Conservation (phyloP, 2,888 invertebrate species). For the Acanthococcus lagerstroemiae region DNA sequence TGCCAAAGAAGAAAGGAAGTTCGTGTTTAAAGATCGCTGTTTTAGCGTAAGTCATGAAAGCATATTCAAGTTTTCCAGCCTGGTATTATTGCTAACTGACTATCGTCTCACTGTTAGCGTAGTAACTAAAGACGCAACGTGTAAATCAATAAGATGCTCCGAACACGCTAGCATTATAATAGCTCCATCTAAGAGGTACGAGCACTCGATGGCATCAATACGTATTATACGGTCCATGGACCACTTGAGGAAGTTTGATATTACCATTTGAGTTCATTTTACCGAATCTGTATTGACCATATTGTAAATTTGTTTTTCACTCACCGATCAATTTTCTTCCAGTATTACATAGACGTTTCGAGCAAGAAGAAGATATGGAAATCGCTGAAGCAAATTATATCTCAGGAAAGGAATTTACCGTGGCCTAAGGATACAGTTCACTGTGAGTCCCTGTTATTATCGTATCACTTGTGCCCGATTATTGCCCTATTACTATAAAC, state of each 20-base stretch:
- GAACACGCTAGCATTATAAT: too few species aligned
- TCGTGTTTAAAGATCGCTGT: conserved; percentile 42
- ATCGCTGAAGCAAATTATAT: conserved; percentile 76
- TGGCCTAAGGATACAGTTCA: conserved; percentile 68
- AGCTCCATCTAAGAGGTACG: too few species aligned
- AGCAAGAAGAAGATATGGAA: conserved; percentile 77
- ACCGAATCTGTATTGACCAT: neutral
- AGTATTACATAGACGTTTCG: conserved; percentile 44
- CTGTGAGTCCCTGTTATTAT: conserved; percentile 48
- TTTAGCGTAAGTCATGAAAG: conserved; percentile 44
- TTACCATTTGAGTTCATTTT: neutral
- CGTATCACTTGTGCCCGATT: neutral
- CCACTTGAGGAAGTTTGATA: neutral
- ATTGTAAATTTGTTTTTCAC: neutral
- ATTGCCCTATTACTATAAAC: too few species aligned
- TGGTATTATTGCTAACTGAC: too few species aligned
- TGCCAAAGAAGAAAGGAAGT: conserved; percentile 39
- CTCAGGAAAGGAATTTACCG: conserved; percentile 64
- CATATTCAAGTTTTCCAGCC: too few species aligned
- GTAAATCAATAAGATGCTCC: too few species aligned
- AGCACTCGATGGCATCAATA: too few species aligned
- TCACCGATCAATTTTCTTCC: too few species aligned
- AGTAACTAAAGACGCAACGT: too few species aligned
- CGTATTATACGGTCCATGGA: neutral
- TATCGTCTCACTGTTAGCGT: too few species aligned